Conservation (phyloP, 2,888 invertebrate genomes). For the Rhodophaea formosa region DNA sequence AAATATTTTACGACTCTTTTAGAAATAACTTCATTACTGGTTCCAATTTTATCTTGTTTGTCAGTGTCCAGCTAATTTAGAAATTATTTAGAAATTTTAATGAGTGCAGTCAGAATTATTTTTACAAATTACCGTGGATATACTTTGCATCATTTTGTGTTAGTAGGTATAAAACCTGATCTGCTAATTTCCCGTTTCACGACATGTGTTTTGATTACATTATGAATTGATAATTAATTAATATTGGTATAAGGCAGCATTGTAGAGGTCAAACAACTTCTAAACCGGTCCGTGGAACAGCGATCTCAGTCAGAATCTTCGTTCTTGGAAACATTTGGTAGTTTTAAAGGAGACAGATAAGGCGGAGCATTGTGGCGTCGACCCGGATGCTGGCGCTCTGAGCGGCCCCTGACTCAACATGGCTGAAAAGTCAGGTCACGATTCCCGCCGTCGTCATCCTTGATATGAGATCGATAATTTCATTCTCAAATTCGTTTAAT, state of each 20-base stretch:
- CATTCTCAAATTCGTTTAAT: constrained; percentile 20
- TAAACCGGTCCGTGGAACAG: constrained; percentile 36
- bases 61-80: constrained; percentile 11
- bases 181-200: constrained; percentile 16
- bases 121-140: background rate
- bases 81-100: background rate
- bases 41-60: constrained; percentile 29
- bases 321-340: constrained; percentile 42
- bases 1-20: constrained; percentile 42
- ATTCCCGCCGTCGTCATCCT: constrained; percentile 38
- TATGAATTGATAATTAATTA: constrained; percentile 15
- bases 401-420: constrained; percentile 42
- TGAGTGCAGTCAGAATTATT: background rate
- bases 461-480: constrained; percentile 25
- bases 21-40: constrained; percentile 39
- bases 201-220: background rate
- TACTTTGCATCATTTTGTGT: background rate
- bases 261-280: constrained; percentile 31
- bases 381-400: constrained; percentile 57
- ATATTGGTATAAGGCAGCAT: constrained; percentile 18
- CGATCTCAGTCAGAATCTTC: constrained; percentile 32
- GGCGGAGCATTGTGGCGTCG: constrained; percentile 39
- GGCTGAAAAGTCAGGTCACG: constrained; percentile 50
- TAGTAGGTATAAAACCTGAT: constrained; percentile 6
- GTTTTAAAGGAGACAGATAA: constrained; percentile 44